Evolutionary conservation across 2,888 invertebrate species (phyloP).

Genomic region (Pantelozetes paolii): DNA sequence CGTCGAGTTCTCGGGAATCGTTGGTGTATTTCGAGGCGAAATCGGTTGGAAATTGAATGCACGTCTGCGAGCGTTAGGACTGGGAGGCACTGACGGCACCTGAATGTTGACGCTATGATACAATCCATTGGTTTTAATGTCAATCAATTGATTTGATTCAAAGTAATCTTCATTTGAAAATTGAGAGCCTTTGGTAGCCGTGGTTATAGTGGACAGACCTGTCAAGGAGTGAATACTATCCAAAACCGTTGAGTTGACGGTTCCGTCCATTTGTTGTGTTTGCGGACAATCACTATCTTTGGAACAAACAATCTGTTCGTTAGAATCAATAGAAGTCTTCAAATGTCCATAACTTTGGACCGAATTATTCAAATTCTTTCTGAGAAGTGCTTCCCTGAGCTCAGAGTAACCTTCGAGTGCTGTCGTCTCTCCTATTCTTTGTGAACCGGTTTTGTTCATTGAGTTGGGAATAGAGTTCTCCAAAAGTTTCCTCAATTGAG

Average conservation of each 20-base stretch:
- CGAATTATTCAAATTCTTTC: constrained; percentile 34
- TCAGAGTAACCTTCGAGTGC: constrained; percentile 3
- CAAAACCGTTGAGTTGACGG: neutral
- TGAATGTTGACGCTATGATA: constrained; percentile 40
- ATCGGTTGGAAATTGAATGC: constrained; percentile 82
- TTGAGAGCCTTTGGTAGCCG: neutral
- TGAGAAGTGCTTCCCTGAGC: constrained; percentile 25
- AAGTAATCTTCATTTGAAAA: constrained; percentile 15
- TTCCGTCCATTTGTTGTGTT: neutral
- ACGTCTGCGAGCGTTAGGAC: constrained; percentile 70
- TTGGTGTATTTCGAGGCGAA: constrained; percentile 61
- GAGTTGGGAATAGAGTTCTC: constrained; percentile 61
- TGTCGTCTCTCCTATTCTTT: neutral
- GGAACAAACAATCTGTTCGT: neutral
- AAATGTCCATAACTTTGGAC: constrained; percentile 18
- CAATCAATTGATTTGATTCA: neutral
- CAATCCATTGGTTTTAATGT: constrained; percentile 16
- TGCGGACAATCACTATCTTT: neutral
- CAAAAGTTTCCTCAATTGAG: constrained; percentile 67
- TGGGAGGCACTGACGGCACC: constrained; percentile 60
- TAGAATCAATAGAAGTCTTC: neutral
- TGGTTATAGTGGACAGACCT: neutral
- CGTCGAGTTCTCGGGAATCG: constrained; percentile 46
- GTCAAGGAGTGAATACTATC: neutral
- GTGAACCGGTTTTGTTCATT: neutral